Evolutionary conservation across 2,888 invertebrate species (phyloP), one percentile per base, ranked within the genome.

Genomic region (Mongoloraphidia duomilia): DNA sequence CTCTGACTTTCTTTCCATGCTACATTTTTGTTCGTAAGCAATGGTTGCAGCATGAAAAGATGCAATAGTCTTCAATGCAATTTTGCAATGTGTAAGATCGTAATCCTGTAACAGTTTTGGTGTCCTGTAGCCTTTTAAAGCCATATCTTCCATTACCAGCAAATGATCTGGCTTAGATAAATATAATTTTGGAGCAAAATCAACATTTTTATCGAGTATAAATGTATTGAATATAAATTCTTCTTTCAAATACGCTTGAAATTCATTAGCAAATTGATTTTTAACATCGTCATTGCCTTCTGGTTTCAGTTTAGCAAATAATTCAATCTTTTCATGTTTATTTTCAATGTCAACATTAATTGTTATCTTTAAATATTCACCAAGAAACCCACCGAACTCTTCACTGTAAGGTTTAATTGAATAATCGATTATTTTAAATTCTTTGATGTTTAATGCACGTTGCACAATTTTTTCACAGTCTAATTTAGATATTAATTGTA

Each of bases 281-380:
- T 73, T 74, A 10, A 55, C 56, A 10, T 63, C 59, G 46, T 76
- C 69, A n/a, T 68, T 69, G 9, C 44, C 39, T 50, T 66, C 65
- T 0, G 82, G 81, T 44, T 78, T 62, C 8, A 73, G 69, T 62
- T 83, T 83, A 1, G 79, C 63, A 57, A 83, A 83, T 51, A 77
- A 74, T 14, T 61, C 61, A 1, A 66, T 38, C 12, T 46, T 46
- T 42, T 17, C 44, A 42, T 41, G 37, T 52, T 36, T 46, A 14
- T 50, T 46, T 26, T 17, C 9, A n/a, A 44, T 48, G 8, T 38
- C 47, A 49, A 52, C 57, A 37, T 46, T 52, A 9, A 62, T 55
- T 26, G 45, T 57, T 2, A 63, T 50, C 33, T 52, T 52, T 35
- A 55, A 56, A 54, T 62, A 61, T 33, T 62, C 61, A n/a, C 59